Conservation (phyloP, 2,888 invertebrate genomes). For the Panzeria rudis region DNA sequence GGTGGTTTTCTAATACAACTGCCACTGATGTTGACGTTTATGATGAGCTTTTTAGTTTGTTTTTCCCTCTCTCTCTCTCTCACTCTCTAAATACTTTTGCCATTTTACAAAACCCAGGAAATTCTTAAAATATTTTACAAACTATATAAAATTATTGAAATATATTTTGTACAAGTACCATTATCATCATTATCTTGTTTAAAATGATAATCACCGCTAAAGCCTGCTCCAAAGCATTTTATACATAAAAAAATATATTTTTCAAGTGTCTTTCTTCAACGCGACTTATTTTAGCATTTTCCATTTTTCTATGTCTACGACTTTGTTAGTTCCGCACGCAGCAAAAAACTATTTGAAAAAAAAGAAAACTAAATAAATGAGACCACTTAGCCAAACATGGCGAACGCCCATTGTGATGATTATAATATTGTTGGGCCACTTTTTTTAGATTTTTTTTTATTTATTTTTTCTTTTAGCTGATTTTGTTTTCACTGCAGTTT, state of each 20-base stretch:
- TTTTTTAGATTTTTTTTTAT: background rate
- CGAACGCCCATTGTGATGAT: conserved; percentile 64
- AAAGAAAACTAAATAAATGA: conserved; percentile 67
- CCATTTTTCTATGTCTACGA: conserved; percentile 39
- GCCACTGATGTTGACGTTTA: conserved; percentile 13
- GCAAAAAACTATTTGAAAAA: conserved; percentile 11
- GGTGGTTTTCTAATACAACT: conserved; percentile 29
- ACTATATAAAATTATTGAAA: conserved; percentile 6
- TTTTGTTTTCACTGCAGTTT: conserved; percentile 46
- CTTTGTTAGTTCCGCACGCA: conserved; percentile 29
- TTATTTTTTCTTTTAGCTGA: background rate
- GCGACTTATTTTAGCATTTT: conserved; percentile 54
- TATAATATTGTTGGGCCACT: conserved; percentile 59
- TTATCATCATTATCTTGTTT: conserved; percentile 41
- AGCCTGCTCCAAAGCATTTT: conserved; percentile 16
- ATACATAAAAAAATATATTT: background rate
- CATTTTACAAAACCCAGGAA: conserved; percentile 20
- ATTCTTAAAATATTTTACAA: conserved; percentile 25
- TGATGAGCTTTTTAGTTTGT: conserved; percentile 51
- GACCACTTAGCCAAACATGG: conserved; percentile 71
- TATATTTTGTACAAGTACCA: conserved; percentile 2
- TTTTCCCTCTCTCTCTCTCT: background rate
- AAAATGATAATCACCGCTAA: conserved; percentile 31
- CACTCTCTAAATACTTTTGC: background rate
- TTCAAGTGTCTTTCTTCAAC: conserved; percentile 34